Evolutionary conservation across 2,113 vertebrate species (phyloP).

Genomic region (Donacobius atricapilla): DNA sequence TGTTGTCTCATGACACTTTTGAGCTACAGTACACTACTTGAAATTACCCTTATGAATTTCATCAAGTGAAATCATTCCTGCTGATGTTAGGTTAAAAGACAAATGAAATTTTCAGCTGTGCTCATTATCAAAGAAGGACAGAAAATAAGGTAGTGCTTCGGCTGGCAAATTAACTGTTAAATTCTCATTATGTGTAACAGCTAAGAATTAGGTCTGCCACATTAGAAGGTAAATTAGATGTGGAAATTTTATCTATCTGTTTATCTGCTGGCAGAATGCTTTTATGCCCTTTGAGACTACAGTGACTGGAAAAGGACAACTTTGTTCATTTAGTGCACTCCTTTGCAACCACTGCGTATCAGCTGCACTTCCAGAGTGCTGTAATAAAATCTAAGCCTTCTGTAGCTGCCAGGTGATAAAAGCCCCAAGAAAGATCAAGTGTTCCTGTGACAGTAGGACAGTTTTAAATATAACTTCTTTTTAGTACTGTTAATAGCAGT

Average conservation of each 20-base stretch:
- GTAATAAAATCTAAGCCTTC: neutral
- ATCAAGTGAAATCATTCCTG: neutral
- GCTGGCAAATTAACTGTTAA: neutral
- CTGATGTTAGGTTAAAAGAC: neutral
- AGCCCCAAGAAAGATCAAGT: neutral
- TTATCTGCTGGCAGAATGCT: neutral
- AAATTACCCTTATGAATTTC: neutral
- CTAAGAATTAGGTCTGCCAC: neutral
- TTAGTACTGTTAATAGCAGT: neutral
- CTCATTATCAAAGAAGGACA: neutral
- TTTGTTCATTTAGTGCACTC: neutral
- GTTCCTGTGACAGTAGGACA: neutral
- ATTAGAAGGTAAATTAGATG: neutral
- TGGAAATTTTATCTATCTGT: neutral
- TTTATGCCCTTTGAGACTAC: neutral
- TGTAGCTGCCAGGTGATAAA: neutral
- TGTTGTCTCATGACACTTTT: neutral
- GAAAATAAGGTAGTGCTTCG: neutral
- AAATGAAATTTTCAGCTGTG: neutral
- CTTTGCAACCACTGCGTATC: neutral
- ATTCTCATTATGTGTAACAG: neutral
- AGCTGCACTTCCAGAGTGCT: neutral
- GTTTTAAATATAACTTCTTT: neutral
- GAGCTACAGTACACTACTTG: neutral
- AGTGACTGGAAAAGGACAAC: neutral